phyloP scores from a whole-genome alignment of 1,140 invertebrate species.

The Temnothorax longispinosus region DNA sequence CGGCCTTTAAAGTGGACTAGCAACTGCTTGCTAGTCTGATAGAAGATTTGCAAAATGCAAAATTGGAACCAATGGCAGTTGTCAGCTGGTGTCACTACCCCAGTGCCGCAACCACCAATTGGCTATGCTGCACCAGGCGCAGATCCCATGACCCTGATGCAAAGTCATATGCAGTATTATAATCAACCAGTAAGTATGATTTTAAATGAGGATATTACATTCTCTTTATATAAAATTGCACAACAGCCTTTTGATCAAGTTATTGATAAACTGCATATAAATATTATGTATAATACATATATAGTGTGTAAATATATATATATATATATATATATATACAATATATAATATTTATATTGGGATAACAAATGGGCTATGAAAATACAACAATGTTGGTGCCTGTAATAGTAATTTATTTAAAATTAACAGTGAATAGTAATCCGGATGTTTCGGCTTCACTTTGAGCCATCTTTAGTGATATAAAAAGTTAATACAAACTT shows the following conservation, averaged over 20 bases:
- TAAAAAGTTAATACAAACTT: no score
- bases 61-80: conserved; percentile 85
- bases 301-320: neutral
- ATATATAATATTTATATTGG: no score
- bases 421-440: no score
- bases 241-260: neutral
- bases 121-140: conserved; percentile 80
- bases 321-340: neutral
- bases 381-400: no score
- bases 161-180: conserved; percentile 85
- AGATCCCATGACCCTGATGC: conserved; percentile 84
- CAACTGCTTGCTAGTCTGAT: conserved; percentile 67
- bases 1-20: conserved; percentile 78
- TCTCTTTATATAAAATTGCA: neutral
- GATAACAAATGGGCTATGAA: no score
- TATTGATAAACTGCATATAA: neutral
- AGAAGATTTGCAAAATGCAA: conserved; percentile 82
- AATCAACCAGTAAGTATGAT: conserved; percentile 84
- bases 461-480: no score
- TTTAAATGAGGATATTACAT: conserved; percentile 24
- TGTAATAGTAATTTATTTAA: conserved; percentile 49
- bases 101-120: conserved; percentile 83
- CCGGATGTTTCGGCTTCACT: no score
- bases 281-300: neutral
- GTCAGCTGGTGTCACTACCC: conserved; percentile 79